Evolutionary conservation across 2,888 invertebrate genomes (phyloP), one percentile per base, ranked within the genome.

Genomic region (Acanthoscelides obtectus): DNA sequence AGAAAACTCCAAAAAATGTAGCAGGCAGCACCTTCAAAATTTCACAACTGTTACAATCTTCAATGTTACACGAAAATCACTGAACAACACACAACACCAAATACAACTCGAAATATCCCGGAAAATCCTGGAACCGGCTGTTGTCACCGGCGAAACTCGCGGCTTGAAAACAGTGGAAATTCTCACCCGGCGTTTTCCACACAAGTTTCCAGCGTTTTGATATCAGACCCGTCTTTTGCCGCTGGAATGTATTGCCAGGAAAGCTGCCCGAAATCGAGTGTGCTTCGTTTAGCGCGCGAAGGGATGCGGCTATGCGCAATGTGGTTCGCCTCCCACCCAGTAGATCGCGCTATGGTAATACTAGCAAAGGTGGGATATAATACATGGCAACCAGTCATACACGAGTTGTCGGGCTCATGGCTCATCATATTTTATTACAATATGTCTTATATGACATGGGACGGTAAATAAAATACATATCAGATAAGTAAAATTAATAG

Each of bases 261-360:
- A 66, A 65, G 45, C 71, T 22, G 67, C 22, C 66, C 21, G 71
- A 65, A 22, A 71, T 71, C 71, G 45, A 71, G 71, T 71, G 71
- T 22, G 66, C 69, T 22, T 25, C 69, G 65, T 66, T 20, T n/a
- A n/a, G n/a, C n/a, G 19, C 45, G 66, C 66, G 69, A 68, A 68
- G n/a, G 22, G 71, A 20, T 66, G 69, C 71, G 71, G n/a, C n/a
- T 68, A 69, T 69, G 71, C 71, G 71, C 69, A 66, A 20, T 22
- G 22, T 69, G 69, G 8, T 69, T 71, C 25, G 27, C 66, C 69
- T 69, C 45, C 69, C 66, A 66, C 22, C 71, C 69, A 65, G 22
- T 66, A 71, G 71, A 71, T 68, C 22, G 20, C 71, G 69, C 69
- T 66, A 68, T 64, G 20, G 65, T 65, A 63, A n/a, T n/a, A n/a